Percentiles rank a stretch among this genome's conserved stretches.
These are phyloP conservation scores for Cydia pomonella DNA, from an alignment of 1,140 invertebrate genomes.

Conservation along the genomic window DNA sequence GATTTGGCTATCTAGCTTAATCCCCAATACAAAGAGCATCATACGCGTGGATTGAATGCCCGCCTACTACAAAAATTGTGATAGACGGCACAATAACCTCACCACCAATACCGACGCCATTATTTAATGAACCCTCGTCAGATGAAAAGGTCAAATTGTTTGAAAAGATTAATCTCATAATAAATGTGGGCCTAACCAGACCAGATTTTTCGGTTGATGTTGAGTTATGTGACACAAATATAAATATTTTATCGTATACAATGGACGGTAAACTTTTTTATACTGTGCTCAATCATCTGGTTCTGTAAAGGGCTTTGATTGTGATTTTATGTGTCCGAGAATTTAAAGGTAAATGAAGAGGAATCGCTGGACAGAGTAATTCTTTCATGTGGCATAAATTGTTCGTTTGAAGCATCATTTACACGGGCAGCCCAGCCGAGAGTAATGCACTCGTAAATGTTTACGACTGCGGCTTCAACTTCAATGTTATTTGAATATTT, in stretches of 20 bases:
- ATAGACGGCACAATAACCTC: slow-evolving; percentile 76
- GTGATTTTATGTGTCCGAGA: slow-evolving; percentile 27
- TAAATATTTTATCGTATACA: slow-evolving; percentile 51
- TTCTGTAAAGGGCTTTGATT: slow-evolving; percentile 12
- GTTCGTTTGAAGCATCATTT: slow-evolving; percentile 55
- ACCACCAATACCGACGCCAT: slow-evolving; percentile 74
- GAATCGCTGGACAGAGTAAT: slow-evolving; percentile 29
- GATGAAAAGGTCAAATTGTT: slow-evolving; percentile 80
- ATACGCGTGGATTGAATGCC: slow-evolving; percentile 41
- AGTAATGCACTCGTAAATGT: slow-evolving; percentile 78
- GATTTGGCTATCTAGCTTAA: slow-evolving; percentile 33
- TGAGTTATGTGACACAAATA: slow-evolving; percentile 65
- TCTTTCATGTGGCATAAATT: slow-evolving; percentile 48
- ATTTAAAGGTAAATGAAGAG: slow-evolving; percentile 28
- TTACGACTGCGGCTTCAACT: slow-evolving; percentile 64
- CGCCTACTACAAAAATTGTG: slow-evolving; percentile 71
- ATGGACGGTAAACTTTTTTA: slow-evolving; percentile 41
- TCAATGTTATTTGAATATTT: slow-evolving; percentile 72
- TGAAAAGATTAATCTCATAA: slow-evolving; percentile 80
- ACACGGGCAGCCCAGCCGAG: slow-evolving; percentile 58
- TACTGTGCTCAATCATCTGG: slow-evolving; percentile 4
- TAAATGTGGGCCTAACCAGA: slow-evolving; percentile 72
- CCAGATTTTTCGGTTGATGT: slow-evolving; percentile 67
- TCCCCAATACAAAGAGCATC: slow-evolving; percentile 22
- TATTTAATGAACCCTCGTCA: slow-evolving; percentile 80